Percentiles rank a stretch among this genome's conserved stretches.
Conservation (phyloP, 2,113 vertebrate genomes). For the Corythornis madagascariensis region DNA sequence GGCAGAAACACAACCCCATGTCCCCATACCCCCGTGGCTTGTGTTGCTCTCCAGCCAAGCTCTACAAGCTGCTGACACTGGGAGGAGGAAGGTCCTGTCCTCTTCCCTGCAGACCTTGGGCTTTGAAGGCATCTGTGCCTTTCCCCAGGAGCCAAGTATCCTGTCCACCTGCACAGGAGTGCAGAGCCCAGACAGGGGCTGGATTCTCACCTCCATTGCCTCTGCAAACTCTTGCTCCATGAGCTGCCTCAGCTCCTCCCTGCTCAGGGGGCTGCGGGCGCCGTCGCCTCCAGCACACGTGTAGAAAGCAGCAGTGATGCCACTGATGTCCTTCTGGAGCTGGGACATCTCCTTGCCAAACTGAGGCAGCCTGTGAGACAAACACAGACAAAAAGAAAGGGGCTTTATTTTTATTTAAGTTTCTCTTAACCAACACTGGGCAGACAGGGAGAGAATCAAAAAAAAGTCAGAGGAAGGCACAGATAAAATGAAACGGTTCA, state of each 20-base stretch:
- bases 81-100: neutral
- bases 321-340: constrained; percentile 4
- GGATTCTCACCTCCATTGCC: constrained; percentile 53
- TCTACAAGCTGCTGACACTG: neutral
- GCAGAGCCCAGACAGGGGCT: neutral
- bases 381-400: neutral
- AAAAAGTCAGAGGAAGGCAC: neutral
- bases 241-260: constrained; percentile 63
- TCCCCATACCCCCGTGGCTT: fast-evolving
- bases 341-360: constrained; percentile 56
- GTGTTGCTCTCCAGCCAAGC: neutral
- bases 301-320: constrained; percentile 33
- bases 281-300: neutral
- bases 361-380: neutral
- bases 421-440: neutral
- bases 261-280: constrained; percentile 7
- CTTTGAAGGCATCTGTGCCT: neutral
- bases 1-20: neutral
- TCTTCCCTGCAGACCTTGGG: neutral
- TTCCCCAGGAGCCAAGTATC: neutral
- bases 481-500: no score
- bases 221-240: constrained; percentile 54
- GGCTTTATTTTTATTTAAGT: neutral
- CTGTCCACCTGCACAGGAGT: fast-evolving
- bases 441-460: neutral